Conservation (phyloP, 2,888 invertebrate genomes). For the Spatulosminthurus flaviceps region DNA sequence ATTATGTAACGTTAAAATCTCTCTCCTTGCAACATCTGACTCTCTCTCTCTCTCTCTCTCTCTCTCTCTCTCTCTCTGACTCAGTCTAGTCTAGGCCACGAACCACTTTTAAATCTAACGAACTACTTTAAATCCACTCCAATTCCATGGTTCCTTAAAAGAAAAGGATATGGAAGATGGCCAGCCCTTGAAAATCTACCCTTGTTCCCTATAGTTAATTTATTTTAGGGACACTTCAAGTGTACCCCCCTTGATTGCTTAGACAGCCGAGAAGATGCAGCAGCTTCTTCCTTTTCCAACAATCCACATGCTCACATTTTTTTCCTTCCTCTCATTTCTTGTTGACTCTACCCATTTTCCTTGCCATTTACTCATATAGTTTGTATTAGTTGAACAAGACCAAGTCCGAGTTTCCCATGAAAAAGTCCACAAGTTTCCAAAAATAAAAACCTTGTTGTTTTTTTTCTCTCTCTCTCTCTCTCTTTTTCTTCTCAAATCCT, state of each 20-base stretch:
- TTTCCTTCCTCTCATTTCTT: not conserved
- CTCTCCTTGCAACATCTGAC: too few species aligned
- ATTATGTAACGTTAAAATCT: constrained; percentile 15
- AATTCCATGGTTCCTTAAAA: too few species aligned
- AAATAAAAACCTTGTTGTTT: not conserved
- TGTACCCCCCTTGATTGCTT: constrained; percentile 43
- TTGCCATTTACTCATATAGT: too few species aligned
- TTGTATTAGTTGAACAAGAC: too few species aligned
- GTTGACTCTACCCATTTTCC: constrained; percentile 39
- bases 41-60: too few species aligned
- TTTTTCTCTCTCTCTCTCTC: not conserved
- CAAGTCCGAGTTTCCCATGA: not conserved
- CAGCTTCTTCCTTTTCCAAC: constrained; percentile 35
- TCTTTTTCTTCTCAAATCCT: too few species aligned
- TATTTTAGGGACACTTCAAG: constrained; percentile 41
- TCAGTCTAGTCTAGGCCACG: too few species aligned
- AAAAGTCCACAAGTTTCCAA: not conserved
- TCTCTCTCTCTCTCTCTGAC: too few species aligned
- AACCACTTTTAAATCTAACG: constrained; percentile 38
- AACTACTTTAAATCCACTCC: constrained; percentile 12
- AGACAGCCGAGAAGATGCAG: constrained; percentile 5
- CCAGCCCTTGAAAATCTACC: constrained; percentile 24
- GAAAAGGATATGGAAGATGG: constrained; percentile 32
- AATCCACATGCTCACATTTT: not conserved
- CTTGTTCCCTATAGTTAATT: constrained; percentile 38